These are phyloP conservation scores for Eclectus roratus DNA, from an alignment of 2,113 vertebrate genomes.

Conservation along the genomic window DNA sequence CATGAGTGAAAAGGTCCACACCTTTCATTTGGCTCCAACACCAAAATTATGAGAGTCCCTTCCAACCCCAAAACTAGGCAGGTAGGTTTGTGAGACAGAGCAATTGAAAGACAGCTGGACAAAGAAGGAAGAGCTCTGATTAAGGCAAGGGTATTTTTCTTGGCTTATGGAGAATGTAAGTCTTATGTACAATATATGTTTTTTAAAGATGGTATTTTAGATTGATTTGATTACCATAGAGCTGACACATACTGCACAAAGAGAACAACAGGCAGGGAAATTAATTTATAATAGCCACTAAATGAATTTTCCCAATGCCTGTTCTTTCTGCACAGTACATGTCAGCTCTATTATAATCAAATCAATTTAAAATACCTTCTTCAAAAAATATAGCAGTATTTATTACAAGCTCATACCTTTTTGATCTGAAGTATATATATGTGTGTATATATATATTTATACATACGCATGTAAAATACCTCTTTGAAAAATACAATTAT, in stretches of 20 bases:
- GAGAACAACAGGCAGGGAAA: constrained; percentile 50
- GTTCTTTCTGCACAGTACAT: constrained; percentile 32
- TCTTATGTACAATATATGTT: not conserved
- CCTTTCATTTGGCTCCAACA: not conserved
- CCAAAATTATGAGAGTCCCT: not conserved
- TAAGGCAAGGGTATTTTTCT: not conserved
- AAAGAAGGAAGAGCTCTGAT: not conserved
- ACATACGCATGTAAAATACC: not conserved
- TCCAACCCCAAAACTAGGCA: not conserved
- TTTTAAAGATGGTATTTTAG: constrained; percentile 50
- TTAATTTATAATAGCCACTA: constrained; percentile 56
- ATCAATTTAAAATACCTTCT: constrained; percentile 48
- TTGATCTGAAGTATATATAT: not conserved
- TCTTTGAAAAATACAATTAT: not conserved
- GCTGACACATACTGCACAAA: constrained; percentile 34
- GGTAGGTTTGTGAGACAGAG: not conserved
- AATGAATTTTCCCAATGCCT: constrained; percentile 52
- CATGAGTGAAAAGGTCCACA: not conserved
- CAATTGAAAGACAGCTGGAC: not conserved
- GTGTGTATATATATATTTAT: not conserved
- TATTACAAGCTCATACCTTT: constrained; percentile 13
- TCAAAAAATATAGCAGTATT: constrained; percentile 28
- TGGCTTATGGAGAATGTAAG: not conserved
- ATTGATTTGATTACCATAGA: constrained; percentile 44
- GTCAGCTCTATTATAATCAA: constrained; percentile 56